Conservation (phyloP, 1,140 invertebrate genomes). For the Hycleus phaleratus region DNA sequence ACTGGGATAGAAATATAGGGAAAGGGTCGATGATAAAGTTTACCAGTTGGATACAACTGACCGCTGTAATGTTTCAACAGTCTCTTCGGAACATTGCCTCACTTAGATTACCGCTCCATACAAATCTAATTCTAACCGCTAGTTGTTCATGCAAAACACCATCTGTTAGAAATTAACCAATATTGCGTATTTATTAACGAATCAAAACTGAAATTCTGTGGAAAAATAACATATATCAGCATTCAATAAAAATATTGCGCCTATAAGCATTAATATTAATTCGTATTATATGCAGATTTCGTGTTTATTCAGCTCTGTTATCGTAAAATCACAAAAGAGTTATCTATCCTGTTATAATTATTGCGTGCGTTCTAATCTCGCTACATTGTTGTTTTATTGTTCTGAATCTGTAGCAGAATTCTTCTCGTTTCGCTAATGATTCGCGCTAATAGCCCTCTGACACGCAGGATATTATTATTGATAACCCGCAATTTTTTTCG, state of each 20-base stretch:
- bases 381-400: conserved; percentile 4
- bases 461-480: conserved; percentile 15
- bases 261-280: no score
- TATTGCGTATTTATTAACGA: no score
- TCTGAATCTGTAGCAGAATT: conserved; percentile 2
- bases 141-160: no score
- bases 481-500: neutral
- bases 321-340: conserved; percentile 9
- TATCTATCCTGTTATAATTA: conserved; percentile 13
- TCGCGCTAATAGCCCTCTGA: conserved; percentile 4
- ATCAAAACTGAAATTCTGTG: no score
- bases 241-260: no score
- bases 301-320: no score
- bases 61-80: conserved; percentile 27
- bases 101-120: no score
- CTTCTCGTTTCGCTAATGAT: conserved; percentile 9
- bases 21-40: conserved; percentile 20
- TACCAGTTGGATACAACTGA: conserved; percentile 29
- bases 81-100: conserved; percentile 10
- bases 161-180: no score
- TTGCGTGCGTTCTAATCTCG: conserved; percentile 13
- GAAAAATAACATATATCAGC: no score
- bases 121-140: no score
- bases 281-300: no score
- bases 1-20: neutral